Evolutionary conservation across 2,113 vertebrate genomes (phyloP).

Genomic region (Melanostigma gelatinosum): DNA sequence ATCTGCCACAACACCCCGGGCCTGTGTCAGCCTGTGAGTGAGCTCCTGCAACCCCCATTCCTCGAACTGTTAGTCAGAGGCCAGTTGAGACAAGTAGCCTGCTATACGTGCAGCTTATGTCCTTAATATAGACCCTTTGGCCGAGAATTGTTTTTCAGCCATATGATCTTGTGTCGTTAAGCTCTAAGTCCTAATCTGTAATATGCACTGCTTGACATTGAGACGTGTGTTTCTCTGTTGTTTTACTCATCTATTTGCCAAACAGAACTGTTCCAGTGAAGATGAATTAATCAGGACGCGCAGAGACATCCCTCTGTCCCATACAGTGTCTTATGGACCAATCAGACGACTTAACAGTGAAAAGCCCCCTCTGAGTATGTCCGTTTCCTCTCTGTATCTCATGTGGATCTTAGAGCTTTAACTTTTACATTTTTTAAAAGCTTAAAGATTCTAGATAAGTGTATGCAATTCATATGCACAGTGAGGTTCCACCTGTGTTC

Average conservation of each 20-base stretch:
- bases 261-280: slow-evolving; percentile 82
- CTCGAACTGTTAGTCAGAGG: slow-evolving; percentile 31
- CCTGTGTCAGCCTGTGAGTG: slow-evolving; percentile 78
- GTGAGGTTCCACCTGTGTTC: neutral
- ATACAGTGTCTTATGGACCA: slow-evolving; percentile 78
- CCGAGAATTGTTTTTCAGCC: slow-evolving; percentile 33
- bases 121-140: slow-evolving; percentile 57
- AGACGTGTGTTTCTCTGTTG: neutral
- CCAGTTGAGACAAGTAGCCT: slow-evolving; percentile 60
- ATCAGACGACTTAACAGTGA: slow-evolving; percentile 70
- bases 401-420: neutral
- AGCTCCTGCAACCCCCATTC: slow-evolving; percentile 28
- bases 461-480: slow-evolving; percentile 1
- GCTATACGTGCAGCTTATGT: slow-evolving; percentile 21
- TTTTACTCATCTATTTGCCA: slow-evolving; percentile 1
- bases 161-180: slow-evolving; percentile 7
- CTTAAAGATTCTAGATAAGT: neutral
- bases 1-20: slow-evolving; percentile 80
- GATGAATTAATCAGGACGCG: slow-evolving; percentile 68
- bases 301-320: slow-evolving; percentile 74
- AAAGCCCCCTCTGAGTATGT: slow-evolving; percentile 69
- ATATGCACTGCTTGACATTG: slow-evolving; percentile 1
- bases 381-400: neutral
- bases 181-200: slow-evolving; percentile 13
- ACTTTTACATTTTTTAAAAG: neutral